Base-by-base conservation (phyloP, 2,113 vertebrate genomes). In the Dissostichus mawsoni region DNA sequence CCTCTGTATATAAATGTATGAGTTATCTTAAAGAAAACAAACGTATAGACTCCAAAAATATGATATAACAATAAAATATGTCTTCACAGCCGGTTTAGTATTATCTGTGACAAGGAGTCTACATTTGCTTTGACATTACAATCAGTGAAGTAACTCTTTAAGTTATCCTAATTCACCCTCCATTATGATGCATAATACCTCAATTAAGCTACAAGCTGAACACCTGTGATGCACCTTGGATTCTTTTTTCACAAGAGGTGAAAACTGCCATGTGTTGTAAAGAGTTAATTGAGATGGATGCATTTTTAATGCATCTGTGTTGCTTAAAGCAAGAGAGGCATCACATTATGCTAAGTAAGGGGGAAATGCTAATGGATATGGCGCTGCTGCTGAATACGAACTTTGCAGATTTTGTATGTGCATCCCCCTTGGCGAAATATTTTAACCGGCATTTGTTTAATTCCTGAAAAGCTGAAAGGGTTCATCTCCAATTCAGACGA, bases 261-360 rank as follows among this genome's bases (percentile, higher is more conserved):
- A 69, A 69, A 50, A 41, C 33, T 20, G 65, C 12, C 62, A 74
- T 11, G n/a, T 84, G 79, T 80, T 53, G 67, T 48, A 59, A 80
- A 75, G 69, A 73, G 65, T 83, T 82, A 79, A 93, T 90, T 89
- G 85, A 92, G 87, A 93, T 80, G 47, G 85, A 94, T 94, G 93
- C 88, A 94, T 95, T 92, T 93, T 94, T 95, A 95, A 94, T 93
- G 92, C 36, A 83, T 45, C 12, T 20, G 66, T 45, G 69, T 79
- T 44, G 82, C 87, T 84, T 74, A 84, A 81, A 89, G 86, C 86
- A 50, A 83, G 73, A 80, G 82, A 92, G 71, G 89, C 81, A 87
- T 92, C 86, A 79, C 86, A 93, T 93, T 91, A 91, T 94, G 91
- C 92, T 51, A 90, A 85, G 86, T 75, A 84, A 86, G 91, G 81